These are phyloP conservation scores for Stramonita haemastoma DNA, from an alignment of 2,888 invertebrate species.

Conservation along the genomic window DNA sequence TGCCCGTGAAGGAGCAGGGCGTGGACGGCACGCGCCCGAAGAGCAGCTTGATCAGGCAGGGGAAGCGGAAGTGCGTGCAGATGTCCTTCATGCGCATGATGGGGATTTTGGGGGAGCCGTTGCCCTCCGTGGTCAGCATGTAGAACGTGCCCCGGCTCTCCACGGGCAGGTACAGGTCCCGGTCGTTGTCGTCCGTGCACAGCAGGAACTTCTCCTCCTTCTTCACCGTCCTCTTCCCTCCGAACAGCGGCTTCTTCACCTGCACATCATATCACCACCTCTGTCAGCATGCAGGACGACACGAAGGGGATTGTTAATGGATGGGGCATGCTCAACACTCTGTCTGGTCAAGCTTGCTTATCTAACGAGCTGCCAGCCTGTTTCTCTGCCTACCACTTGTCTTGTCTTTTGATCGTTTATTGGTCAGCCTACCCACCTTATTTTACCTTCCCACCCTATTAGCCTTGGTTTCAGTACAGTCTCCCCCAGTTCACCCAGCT, in stretches of 20 bases:
- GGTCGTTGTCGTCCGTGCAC: slow-evolving; percentile 64
- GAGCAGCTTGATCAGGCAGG: slow-evolving; percentile 65
- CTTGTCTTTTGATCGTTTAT: too few species aligned
- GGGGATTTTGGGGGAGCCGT: slow-evolving; percentile 52
- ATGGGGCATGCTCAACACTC: too few species aligned
- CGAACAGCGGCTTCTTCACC: slow-evolving; percentile 41
- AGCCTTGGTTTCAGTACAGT: too few species aligned
- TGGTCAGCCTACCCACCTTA: too few species aligned
- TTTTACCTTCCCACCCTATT: too few species aligned
- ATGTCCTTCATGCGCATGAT: slow-evolving; percentile 66
- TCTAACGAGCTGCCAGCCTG: too few species aligned
- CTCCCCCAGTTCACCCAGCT: too few species aligned
- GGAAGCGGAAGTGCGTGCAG: slow-evolving; percentile 57
- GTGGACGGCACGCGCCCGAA: slow-evolving; percentile 67
- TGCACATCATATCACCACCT: neutral
- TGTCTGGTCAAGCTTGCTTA: too few species aligned
- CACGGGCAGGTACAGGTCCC: slow-evolving; percentile 63
- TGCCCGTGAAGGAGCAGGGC: slow-evolving; percentile 68
- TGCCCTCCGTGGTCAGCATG: slow-evolving; percentile 52
- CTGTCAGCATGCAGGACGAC: too few species aligned
- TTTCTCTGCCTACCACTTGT: too few species aligned
- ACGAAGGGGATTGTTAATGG: too few species aligned
- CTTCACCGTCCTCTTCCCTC: slow-evolving; percentile 58
- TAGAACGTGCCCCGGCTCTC: slow-evolving; percentile 63
- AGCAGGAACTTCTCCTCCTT: slow-evolving; percentile 59